Base-by-base conservation (phyloP, 2,797 vertebrate species). In the Eupleurogrammus muticus region DNA sequence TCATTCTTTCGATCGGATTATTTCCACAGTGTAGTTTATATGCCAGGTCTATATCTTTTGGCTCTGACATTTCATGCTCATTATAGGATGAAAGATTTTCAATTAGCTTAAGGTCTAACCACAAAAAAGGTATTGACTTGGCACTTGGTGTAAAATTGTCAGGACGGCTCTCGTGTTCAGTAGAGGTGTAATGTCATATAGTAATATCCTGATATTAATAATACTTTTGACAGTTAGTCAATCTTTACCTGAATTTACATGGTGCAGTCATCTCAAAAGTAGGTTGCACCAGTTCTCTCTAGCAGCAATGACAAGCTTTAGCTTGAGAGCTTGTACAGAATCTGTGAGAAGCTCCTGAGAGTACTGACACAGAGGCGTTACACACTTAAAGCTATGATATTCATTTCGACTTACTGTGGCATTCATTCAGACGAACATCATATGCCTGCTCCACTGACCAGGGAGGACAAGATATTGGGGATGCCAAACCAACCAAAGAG, bases 11-110 rank as follows among this genome's bases (percentile, higher is more conserved):
- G 75, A 63, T 82, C 69, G 66, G 58, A 82, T 86, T 78, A 73
- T 82, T 86, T 83, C 82, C 69, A 75, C 47, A 2, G 70, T 75
- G 78, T 67, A 81, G 81, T 90, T 80, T 73, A 91, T 92, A 92
- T 90, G 85, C 74, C 91, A 90, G 57, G 84, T 89, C 83, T 82
- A 83, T 88, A 80, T 88, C 77, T 89, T 87, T 86, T 85, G 81
- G 76, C 81, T 77, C 44, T 93, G 92, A 92, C 92, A 92, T 93
- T 92, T 93, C 70, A 81, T 83, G 85, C 84, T 92, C 78, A 88
- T 92, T 92, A 91, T 70, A 68, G 54, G 58, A 79, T 74, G 70
- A 92, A 84, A 70, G 88, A 92, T 92, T 90, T 92, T 91, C 81
- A 86, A 89, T 93, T 88, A 91, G 71, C 79, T 86, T 51, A 66